These are phyloP conservation scores for Tenthredo distinguenda DNA, from an alignment of 2,888 invertebrate genomes.

Conservation along the genomic window DNA sequence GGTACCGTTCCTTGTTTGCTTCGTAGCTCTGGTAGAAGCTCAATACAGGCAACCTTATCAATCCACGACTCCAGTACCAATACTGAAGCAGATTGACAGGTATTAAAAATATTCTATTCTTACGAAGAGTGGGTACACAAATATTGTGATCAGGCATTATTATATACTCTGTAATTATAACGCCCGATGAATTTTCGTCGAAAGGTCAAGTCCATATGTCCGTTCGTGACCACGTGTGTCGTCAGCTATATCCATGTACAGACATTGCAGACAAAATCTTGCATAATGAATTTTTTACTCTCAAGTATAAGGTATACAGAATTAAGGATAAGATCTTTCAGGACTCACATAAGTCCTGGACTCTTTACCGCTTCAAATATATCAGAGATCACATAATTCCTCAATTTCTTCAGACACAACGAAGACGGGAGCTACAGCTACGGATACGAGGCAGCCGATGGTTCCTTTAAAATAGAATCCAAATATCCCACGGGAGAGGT, in stretches of 20 bases:
- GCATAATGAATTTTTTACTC: background rate
- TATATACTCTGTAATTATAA: background rate
- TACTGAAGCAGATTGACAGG: conserved; percentile 92
- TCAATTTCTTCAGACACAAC: conserved; percentile 91
- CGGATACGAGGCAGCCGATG: conserved; percentile 92
- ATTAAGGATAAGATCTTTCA: background rate
- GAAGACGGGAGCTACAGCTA: conserved; percentile 92
- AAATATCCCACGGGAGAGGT: conserved; percentile 92
- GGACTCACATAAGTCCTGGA: background rate
- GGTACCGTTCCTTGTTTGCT: conserved; percentile 64
- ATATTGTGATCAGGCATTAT: background rate
- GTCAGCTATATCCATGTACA: background rate
- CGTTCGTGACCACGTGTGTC: background rate
- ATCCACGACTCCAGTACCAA: conserved; percentile 85
- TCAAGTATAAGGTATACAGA: background rate
- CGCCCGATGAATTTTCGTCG: background rate
- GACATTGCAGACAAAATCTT: background rate
- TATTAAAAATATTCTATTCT: conserved; percentile 50
- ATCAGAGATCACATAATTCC: conserved; percentile 55
- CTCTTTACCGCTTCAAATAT: background rate
- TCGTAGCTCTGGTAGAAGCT: conserved; percentile 65
- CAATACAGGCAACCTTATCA: conserved; percentile 71
- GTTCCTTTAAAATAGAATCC: conserved; percentile 89
- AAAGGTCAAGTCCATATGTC: background rate
- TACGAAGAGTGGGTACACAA: background rate